Conservation (phyloP, 2,888 invertebrate genomes). For the Drosophila aldrichi region DNA sequence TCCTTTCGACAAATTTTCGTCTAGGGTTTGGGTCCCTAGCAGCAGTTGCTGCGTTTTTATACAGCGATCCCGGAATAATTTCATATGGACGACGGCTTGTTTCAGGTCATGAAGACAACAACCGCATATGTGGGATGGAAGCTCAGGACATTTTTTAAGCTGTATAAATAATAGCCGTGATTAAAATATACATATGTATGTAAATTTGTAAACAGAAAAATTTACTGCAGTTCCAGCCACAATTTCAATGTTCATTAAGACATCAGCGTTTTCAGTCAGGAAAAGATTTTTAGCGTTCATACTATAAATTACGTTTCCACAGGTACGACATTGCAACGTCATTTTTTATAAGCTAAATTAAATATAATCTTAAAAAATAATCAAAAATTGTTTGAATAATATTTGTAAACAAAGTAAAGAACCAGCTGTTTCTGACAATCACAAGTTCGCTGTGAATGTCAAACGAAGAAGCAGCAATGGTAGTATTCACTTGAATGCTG, state of each 20-base stretch:
- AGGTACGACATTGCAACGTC: slow-evolving; percentile 64
- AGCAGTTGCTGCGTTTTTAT: slow-evolving; percentile 47
- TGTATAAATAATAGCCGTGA: slow-evolving; percentile 1
- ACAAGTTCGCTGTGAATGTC: slow-evolving; percentile 19
- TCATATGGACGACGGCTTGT: slow-evolving; percentile 35
- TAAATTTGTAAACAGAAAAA: background rate
- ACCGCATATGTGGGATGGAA: slow-evolving; percentile 61
- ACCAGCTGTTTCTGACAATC: background rate
- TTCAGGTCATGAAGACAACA: slow-evolving; percentile 59
- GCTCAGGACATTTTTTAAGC: slow-evolving; percentile 29
- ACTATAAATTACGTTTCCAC: slow-evolving; percentile 53
- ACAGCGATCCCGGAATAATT: slow-evolving; percentile 56
- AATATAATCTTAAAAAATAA: background rate
- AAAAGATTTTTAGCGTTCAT: slow-evolving; percentile 57
- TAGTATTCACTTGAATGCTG: background rate
- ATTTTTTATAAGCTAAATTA: slow-evolving; percentile 28
- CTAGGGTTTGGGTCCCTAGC: background rate
- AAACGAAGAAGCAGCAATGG: background rate
- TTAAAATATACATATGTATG: background rate
- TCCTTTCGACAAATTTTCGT: background rate
- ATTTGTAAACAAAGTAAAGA: background rate
- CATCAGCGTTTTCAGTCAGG: slow-evolving; percentile 24
- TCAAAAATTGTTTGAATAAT: no score
- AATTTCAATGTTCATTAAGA: slow-evolving; percentile 39
- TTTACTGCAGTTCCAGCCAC: slow-evolving; percentile 48